A percentile compares a stretch with the other conserved stretches of the same genome.
These are phyloP conservation scores for Brachionus sp. DNA, from an alignment of 1,140 invertebrate species.

Conservation along the genomic window DNA sequence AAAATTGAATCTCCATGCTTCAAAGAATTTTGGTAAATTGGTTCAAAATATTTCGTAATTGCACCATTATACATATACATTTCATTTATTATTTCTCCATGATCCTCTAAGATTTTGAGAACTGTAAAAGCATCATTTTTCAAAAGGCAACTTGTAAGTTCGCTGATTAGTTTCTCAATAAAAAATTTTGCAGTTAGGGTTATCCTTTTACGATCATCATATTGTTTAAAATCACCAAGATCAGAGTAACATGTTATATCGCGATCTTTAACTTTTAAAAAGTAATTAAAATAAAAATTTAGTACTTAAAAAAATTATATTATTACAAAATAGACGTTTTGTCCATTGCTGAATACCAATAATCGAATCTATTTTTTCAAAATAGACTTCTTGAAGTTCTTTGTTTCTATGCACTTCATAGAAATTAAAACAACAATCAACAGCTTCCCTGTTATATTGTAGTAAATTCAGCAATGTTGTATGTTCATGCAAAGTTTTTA, in stretches of 20 bases:
- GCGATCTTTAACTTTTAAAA: neutral
- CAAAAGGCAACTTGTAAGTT: neutral
- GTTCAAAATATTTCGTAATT: neutral
- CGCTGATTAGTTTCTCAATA: neutral
- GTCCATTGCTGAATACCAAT: neutral
- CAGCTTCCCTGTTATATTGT: neutral
- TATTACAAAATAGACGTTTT: neutral
- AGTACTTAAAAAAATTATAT: neutral
- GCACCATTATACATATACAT: neutral
- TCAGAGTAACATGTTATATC: neutral
- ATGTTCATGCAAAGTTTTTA: neutral
- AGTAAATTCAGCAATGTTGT: neutral
- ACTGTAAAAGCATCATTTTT: neutral
- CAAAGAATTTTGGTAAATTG: neutral
- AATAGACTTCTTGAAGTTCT: neutral
- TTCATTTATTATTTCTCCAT: slow-evolving; percentile 4
- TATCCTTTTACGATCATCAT: neutral
- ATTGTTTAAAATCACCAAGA: neutral
- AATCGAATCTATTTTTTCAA: neutral
- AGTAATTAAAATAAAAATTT: neutral
- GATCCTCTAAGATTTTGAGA: neutral
- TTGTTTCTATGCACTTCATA: neutral
- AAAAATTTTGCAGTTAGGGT: neutral
- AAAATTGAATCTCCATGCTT: neutral
- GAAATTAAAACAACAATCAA: neutral